Base-by-base conservation (phyloP, 2,797 vertebrate genomes). In the Brachymystax lenok region DNA sequence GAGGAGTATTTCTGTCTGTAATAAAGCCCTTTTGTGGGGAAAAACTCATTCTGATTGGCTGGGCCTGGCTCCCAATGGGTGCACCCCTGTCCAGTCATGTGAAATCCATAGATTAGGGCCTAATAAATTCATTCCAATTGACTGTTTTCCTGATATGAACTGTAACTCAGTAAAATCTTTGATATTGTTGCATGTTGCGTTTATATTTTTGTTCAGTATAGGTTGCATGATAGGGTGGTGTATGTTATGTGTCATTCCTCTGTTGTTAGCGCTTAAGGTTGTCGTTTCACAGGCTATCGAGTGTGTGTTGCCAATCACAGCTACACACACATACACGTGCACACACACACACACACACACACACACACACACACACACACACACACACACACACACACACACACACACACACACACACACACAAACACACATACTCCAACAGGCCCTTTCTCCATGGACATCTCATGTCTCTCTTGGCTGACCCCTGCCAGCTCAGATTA, bases 401-500 rank as follows among this genome's bases (percentile, higher is more conserved):
- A n/a, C n/a, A n/a, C 71, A 80, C 35, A 77, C 76, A 83, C 51
- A 61, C 84, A 80, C 77, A 52, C 33, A 66, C 73, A 74, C 33
- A 71, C 70, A 72, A 16, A 71, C 70, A 70, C 40, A 70, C 69
- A 46, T 40, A 51, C n/a, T 19, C 21, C 27, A 46, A 71, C 50
- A 27, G 14, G 17, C 13, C 27, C 63, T n/a, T 69, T 69, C 67
- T 82, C 79, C 74, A 1, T 76, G 82, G 84, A 64, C 88, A 78
- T 88, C 90, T 90, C 82, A 84, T 88, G 88, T 90, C 84, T 93
- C 92, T 93, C 88, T 91, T 89, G 95, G 92, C 95, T 95, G 95
- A 96, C 95, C 95, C 94, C 95, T 96, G 95, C 94, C 94, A 94
- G 90, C 92, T 94, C 94, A 95, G 95, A 97, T 97, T 96, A 97